Conservation (phyloP, 2,113 vertebrate genomes). For the Macroglossus sobrinus region DNA sequence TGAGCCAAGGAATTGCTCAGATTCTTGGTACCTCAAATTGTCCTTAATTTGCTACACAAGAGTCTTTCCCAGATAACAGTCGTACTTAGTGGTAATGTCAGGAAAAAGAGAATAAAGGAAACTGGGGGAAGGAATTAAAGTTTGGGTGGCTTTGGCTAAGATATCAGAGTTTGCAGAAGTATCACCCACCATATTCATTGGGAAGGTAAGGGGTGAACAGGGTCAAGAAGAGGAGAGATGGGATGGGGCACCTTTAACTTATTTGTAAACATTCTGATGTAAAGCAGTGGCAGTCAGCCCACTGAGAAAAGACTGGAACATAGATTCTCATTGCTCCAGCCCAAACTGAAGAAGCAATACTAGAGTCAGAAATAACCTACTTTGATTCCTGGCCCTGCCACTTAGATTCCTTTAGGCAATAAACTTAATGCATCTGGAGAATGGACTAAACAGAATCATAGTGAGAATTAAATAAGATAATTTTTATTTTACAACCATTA, state of each 20-base stretch:
- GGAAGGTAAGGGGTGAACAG: not conserved
- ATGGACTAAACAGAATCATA: not conserved
- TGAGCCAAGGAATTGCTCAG: not conserved
- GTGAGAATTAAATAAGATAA: not conserved
- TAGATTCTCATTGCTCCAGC: not conserved
- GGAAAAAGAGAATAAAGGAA: not conserved
- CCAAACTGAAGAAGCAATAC: not conserved
- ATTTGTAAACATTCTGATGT: not conserved
- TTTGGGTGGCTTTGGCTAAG: not conserved
- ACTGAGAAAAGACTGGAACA: not conserved
- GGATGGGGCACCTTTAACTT: not conserved
- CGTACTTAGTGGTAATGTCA: not conserved
- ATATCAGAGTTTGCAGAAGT: not conserved
- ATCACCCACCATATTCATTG: not conserved
- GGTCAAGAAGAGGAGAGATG: not conserved
- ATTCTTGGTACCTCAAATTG: not conserved
- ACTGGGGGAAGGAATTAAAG: not conserved
- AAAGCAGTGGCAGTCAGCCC: not conserved
- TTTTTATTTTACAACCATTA: not conserved
- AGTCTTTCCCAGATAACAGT: not conserved
- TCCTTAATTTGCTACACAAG: not conserved
- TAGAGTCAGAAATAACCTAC: not conserved
- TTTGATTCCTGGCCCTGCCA: not conserved
- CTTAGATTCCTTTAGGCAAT: not conserved
- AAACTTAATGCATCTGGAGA: not conserved